Conservation (phyloP, 2,797 vertebrate species). For the Presbytis comata region DNA sequence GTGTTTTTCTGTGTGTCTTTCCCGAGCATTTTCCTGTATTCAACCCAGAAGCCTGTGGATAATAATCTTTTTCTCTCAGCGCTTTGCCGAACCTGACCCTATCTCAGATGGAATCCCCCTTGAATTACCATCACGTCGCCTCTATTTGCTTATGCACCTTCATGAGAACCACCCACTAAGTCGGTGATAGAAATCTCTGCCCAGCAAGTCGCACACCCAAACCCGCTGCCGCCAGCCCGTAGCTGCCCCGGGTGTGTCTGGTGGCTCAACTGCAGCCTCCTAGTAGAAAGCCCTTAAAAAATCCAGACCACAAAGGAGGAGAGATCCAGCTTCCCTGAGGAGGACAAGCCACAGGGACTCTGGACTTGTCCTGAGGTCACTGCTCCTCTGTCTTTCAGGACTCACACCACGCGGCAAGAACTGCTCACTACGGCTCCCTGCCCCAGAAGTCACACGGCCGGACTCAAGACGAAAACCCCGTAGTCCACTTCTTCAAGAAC, state of each 20-base stretch:
- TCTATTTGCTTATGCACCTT: fast-evolving
- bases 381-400: conserved; percentile 83
- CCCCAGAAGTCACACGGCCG: conserved; percentile 94
- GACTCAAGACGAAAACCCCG: conserved; percentile 93
- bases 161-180: fast-evolving
- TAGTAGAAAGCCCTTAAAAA: not conserved
- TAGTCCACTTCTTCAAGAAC: conserved; percentile 98
- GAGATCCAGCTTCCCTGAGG: not conserved
- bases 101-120: not conserved
- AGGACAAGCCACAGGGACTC: fast-evolving
- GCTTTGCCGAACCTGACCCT: not conserved
- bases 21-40: not conserved
- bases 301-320: fast-evolving
- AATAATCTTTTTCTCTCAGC: fast-evolving
- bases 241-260: fast-evolving
- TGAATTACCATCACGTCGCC: not conserved
- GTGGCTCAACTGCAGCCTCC: fast-evolving
- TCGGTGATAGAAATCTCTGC: fast-evolving
- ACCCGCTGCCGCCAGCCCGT: fast-evolving
- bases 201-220: fast-evolving
- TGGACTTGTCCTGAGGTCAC: not conserved
- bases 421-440: conserved; percentile 87
- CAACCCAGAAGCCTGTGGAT: not conserved
- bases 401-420: conserved; percentile 83
- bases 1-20: not conserved